These are phyloP conservation scores for Scophthalmus maximus DNA, from an alignment of 2,113 vertebrate species.

Conservation along the genomic window DNA sequence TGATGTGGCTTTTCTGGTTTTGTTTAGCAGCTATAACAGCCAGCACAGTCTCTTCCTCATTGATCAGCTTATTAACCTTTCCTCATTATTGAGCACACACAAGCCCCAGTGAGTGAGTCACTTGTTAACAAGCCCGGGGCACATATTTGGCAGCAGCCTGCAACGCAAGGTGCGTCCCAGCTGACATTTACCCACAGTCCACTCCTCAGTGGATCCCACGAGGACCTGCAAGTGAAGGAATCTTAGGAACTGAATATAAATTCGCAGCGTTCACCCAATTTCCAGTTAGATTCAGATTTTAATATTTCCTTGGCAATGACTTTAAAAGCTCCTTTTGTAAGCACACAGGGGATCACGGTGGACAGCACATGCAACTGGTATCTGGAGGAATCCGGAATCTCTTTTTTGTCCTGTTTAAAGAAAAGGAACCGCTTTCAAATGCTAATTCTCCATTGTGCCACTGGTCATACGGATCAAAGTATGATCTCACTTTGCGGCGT, in stretches of 20 bases:
- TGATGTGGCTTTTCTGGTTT: conserved; percentile 20
- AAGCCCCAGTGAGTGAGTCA: conserved; percentile 45
- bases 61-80: conserved; percentile 75
- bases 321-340: neutral
- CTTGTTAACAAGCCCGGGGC: conserved; percentile 62
- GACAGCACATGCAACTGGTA: neutral
- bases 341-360: neutral
- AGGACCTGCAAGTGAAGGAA: neutral
- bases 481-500: conserved; percentile 43
- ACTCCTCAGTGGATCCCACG: conserved; percentile 18
- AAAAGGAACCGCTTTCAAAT: conserved; percentile 59
- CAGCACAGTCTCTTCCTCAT: conserved; percentile 49
- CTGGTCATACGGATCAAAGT: conserved; percentile 48
- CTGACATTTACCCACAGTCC: conserved; percentile 36
- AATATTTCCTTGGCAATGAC: conserved; percentile 17
- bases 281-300: neutral
- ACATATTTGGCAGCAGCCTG: conserved; percentile 11
- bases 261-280: neutral
- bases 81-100: conserved; percentile 56
- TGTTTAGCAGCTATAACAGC: conserved; percentile 46
- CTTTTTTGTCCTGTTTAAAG: conserved; percentile 5
- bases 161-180: conserved; percentile 10
- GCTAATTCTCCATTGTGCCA: conserved; percentile 54
- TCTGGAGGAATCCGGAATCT: conserved; percentile 32
- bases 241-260: conserved; percentile 9